phyloP scores from a whole-genome alignment of 2,888 invertebrate genomes.

The Drosophila tripunctata region DNA sequence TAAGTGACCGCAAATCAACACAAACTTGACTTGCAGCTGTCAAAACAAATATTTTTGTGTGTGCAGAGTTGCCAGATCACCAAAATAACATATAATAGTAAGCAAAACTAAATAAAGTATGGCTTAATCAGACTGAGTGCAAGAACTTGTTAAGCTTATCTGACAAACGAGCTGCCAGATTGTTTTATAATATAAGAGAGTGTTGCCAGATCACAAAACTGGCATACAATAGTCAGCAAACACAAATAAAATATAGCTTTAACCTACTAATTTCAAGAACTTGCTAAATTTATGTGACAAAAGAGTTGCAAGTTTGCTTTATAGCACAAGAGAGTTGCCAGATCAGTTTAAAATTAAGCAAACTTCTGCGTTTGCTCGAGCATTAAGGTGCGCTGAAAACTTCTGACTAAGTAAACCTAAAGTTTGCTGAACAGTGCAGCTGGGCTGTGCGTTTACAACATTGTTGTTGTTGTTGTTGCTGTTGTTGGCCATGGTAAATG shows the following conservation, averaged over 20 bases:
- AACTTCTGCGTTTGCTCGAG: neutral
- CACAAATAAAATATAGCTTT: too few species aligned
- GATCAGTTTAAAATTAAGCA: neutral
- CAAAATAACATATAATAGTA: neutral
- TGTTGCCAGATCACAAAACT: neutral
- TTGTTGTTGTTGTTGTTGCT: too few species aligned
- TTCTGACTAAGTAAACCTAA: too few species aligned
- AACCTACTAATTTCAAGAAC: neutral
- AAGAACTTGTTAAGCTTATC: too few species aligned
- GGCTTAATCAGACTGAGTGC: too few species aligned
- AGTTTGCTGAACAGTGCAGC: conserved; percentile 20
- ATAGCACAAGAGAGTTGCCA: neutral
- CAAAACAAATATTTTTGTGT: too few species aligned
- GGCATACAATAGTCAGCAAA: too few species aligned
- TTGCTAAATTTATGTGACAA: neutral
- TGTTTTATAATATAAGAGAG: neutral
- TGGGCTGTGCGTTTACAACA: conserved; percentile 25
- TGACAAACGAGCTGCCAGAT: too few species aligned
- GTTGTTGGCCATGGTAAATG: conserved; percentile 41
- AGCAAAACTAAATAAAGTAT: too few species aligned
- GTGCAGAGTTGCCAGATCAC: neutral
- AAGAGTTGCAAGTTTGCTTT: neutral
- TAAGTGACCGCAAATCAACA: neutral
- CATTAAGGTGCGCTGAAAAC: too few species aligned
- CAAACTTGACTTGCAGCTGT: neutral